These are phyloP conservation scores for Cotesia typhae DNA, from an alignment of 1,140 invertebrate genomes.

Conservation along the genomic window DNA sequence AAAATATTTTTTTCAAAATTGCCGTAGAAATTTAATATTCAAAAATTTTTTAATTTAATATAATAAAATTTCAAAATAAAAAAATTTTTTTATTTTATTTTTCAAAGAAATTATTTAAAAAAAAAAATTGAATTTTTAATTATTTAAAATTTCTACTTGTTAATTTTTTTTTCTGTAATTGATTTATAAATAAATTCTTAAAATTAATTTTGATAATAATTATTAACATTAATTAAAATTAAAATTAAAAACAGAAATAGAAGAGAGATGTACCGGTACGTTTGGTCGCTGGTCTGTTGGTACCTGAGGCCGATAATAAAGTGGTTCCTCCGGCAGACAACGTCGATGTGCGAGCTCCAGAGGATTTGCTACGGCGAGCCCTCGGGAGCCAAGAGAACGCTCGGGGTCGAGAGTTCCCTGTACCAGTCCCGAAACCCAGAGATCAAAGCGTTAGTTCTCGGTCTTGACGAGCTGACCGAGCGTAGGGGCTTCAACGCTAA, in stretches of 20 bases:
- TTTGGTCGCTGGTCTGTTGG: conserved; percentile 71
- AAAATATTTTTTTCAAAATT: no score
- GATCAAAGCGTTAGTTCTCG: conserved; percentile 72
- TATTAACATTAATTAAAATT: no score
- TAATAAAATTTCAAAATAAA: no score
- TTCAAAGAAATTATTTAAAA: no score
- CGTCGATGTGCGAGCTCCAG: conserved; percentile 88
- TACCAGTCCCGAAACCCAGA: conserved; percentile 74
- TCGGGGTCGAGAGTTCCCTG: conserved; percentile 79
- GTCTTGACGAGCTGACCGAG: conserved; percentile 74
- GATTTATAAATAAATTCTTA: no score
- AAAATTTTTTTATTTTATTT: no score
- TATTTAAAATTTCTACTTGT: no score
- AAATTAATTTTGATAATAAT: no score
- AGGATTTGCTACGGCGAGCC: conserved; percentile 88
- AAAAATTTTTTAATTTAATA: no score
- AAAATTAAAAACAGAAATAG: neutral
- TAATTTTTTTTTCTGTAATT: no score
- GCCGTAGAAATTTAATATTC: no score
- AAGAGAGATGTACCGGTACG: conserved; percentile 62
- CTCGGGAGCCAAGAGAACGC: conserved; percentile 74
- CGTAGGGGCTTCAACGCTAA: conserved; percentile 66
- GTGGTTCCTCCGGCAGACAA: conserved; percentile 87
- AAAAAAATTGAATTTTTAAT: no score
- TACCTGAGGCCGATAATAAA: conserved; percentile 82